Conservation (phyloP, 2,888 invertebrate species). For the Clivina fossor region DNA sequence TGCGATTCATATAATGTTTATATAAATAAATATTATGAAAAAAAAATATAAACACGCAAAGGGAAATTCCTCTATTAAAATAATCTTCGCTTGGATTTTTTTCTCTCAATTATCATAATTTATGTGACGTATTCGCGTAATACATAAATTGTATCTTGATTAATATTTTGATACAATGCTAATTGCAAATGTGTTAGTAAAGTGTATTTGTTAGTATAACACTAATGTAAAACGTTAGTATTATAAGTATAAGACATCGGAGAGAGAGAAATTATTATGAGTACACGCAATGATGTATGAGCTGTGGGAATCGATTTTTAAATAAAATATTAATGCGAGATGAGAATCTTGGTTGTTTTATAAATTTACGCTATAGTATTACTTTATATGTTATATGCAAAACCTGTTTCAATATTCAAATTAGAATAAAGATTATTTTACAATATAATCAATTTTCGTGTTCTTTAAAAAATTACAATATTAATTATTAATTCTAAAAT, state of each 20-base stretch:
- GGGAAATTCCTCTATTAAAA: constrained; percentile 17
- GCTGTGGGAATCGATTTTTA: constrained; percentile 12
- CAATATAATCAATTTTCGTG: no score
- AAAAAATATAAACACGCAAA: constrained; percentile 16
- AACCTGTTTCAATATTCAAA: no score
- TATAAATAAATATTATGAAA: neutral
- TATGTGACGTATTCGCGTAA: constrained; percentile 16
- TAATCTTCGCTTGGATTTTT: constrained; percentile 12
- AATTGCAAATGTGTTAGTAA: constrained; percentile 5
- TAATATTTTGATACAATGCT: constrained; percentile 28
- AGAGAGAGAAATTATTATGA: constrained; percentile 4
- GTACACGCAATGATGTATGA: constrained; percentile 9
- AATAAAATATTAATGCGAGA: no score
- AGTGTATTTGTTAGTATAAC: neutral
- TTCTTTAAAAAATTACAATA: no score
- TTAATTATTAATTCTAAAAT: no score
- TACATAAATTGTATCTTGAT: constrained; percentile 21
- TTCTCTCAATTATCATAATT: constrained; percentile 21
- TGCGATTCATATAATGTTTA: no score
- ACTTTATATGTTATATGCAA: no score
- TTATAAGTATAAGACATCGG: neutral
- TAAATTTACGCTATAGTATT: no score
- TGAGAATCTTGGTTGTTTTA: no score
- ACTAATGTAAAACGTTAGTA: neutral
- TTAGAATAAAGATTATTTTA: no score